Evolutionary conservation across 2,797 vertebrate genomes (phyloP), one percentile per base, ranked within the genome.

Genomic region (Micropoecilia bifurca): DNA sequence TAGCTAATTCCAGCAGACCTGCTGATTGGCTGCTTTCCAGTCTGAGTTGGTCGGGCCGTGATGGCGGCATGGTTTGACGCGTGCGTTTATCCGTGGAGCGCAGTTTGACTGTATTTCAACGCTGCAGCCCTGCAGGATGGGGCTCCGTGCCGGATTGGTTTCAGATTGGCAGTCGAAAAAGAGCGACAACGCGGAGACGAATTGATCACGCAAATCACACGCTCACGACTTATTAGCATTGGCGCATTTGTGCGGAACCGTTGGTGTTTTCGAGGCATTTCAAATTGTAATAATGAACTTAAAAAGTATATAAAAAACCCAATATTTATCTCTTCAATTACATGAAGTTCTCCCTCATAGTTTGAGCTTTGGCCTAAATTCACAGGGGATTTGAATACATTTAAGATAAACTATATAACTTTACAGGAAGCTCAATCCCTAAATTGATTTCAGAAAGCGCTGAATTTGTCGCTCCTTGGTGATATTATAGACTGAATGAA

Each of bases 41-140:
- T 43, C 81, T 69, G 80, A 83, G 82, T 88, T 82, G 84, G 76
- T 74, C 83, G 79, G 79, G 82, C 85, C 30, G 63, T 80, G 87
- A 89, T 79, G 80, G 45, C 1, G 41, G 71, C 80, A 82, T 81
- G 80, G 74, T 77, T 85, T 78, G 71, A 83, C 81, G 57, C 53
- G 1, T 63, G 33, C 1, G 74, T 84, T 33, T 81, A 73, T 83
- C 20, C 75, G 30, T 36, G 57, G 59, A 73, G 33, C 48, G 41
- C 41, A n/a, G 72, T 73, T 79, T 9, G 71, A 75, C 53, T 50
- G n/a, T 28, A 71, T 77, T 80, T 79, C 43, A 47, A 46, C 47
- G 28, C 79, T 28, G 78, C n/a, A 79, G 25, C 80, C n/a, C 63
- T n/a, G 71, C 61, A 59, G 89, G 82, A 89, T 61, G 89, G 89